Evolutionary conservation across 2,113 vertebrate genomes (phyloP), one percentile per base, ranked within the genome.

Genomic region (Nibea coibor): DNA sequence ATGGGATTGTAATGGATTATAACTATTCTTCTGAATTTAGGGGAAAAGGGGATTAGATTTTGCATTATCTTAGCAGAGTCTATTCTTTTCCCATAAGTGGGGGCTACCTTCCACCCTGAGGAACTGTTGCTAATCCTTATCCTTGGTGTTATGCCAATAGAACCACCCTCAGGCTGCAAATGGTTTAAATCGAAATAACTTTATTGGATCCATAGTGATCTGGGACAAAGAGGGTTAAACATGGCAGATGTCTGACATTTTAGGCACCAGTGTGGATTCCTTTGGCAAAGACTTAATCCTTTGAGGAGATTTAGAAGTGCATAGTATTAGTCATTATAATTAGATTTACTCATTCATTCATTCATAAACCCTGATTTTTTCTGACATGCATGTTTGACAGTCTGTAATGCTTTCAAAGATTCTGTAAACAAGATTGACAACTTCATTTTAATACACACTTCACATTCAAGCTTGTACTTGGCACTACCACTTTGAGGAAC

Each of bases 121-220:
- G 39, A 67, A 54, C 56, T 56, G 17, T 31, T 74, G 9, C 47
- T 56, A 6, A 82, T 65, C 62, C 53, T 35, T 4, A 63, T 58
- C 59, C 11, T 84, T 39, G 11, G 57, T 59, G 56, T 83, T 35
- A 71, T 62, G 51, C 65, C 83, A 83, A 93, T 85, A 90, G 82
- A 93, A 93, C 69, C 93, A 93, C 75, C 90, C 87, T 88, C 87
- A 89, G 84, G 82, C 91, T 79, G 74, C 50, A 81, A 83, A 68
- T 85, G 70, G 68, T 92, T 91, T 86, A 68, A 89, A 87, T 85
- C 17, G 78, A 90, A 89, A 84, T 62, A 90, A 56, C 89, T 94
- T 94, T 93, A 95, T 93, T 94, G 89, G 85, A 90, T 93, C 92
- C 75, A 91, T 90, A 61, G 72, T 71, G 78, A 78, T 88, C 77